Percentiles rank a stretch among this genome's conserved stretches.
phyloP scores from a whole-genome alignment of 2,113 vertebrate species.

The Cebus imitator region DNA sequence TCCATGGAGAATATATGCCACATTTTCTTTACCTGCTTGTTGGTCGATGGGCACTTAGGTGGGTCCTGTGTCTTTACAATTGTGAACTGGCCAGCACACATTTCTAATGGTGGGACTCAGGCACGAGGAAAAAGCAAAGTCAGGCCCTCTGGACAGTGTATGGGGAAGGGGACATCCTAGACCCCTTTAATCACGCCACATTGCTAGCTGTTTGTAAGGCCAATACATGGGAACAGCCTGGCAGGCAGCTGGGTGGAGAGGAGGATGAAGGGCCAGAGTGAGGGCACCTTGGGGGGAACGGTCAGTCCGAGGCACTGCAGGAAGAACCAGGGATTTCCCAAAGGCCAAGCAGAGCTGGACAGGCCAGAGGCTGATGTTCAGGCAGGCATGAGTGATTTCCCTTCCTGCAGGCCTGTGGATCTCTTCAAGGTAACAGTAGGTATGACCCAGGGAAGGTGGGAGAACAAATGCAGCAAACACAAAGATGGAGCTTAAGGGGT shows the following conservation, averaged over 20 bases:
- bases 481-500: neutral
- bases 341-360: neutral
- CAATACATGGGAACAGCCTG: neutral
- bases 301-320: neutral
- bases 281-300: neutral
- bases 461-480: neutral
- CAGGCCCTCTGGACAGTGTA: neutral
- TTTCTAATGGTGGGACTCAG: neutral
- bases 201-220: neutral
- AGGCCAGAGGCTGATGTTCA: neutral
- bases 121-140: neutral
- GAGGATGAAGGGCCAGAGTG: neutral
- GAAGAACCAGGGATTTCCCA: neutral
- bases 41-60: too few relatives aligned
- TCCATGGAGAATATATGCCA: too few relatives aligned
- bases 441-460: neutral
- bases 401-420: neutral
- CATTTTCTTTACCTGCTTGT: too few relatives aligned
- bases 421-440: neutral
- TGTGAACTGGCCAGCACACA: too few relatives aligned
- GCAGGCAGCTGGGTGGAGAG: neutral
- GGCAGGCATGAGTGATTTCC: fast-evolving
- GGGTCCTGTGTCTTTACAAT: too few relatives aligned
- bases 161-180: neutral
- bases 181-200: neutral